Conservation (phyloP, 2,797 vertebrate species). For the Gallirallus australis region DNA sequence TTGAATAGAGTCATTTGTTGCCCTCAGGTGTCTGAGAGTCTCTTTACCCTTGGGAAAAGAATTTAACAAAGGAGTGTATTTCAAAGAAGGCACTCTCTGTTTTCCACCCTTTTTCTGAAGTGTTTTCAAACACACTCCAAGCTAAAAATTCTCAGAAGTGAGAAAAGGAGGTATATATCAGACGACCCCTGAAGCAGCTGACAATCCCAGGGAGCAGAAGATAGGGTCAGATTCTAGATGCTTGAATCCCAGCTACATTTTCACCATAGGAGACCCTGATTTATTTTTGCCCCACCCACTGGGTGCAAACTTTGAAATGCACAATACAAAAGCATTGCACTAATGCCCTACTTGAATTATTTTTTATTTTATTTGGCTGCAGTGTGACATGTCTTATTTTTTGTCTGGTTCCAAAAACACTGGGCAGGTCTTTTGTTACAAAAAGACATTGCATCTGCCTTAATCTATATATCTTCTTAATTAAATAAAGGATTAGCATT, state of each 20-base stretch:
- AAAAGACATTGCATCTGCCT: neutral
- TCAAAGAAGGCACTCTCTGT: slow-evolving; percentile 68
- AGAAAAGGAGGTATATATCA: slow-evolving; percentile 46
- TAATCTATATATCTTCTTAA: neutral
- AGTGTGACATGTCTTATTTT: slow-evolving; percentile 4
- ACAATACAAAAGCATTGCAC: neutral
- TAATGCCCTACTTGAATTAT: slow-evolving; percentile 24
- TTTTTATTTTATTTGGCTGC: neutral
- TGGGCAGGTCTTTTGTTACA: neutral
- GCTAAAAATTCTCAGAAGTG: slow-evolving; percentile 62
- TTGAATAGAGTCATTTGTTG: slow-evolving; percentile 58
- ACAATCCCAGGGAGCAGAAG: slow-evolving; percentile 34
- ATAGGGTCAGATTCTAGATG: slow-evolving; percentile 23
- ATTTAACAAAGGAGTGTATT: slow-evolving; percentile 69
- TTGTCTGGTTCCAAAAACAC: neutral
- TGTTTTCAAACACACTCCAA: slow-evolving; percentile 68
- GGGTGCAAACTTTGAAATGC: slow-evolving; percentile 62
- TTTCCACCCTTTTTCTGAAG: slow-evolving; percentile 68
- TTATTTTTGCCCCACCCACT: slow-evolving; percentile 64
- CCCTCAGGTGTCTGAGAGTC: slow-evolving; percentile 65
- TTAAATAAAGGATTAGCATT: neutral
- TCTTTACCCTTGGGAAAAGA: slow-evolving; percentile 61
- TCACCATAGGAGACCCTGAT: slow-evolving; percentile 46
- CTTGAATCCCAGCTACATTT: slow-evolving; percentile 44
- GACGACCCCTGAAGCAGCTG: slow-evolving; percentile 54